Evolutionary conservation across 2,797 vertebrate species (phyloP).

Genomic region (Pagetopsis macropterus): DNA sequence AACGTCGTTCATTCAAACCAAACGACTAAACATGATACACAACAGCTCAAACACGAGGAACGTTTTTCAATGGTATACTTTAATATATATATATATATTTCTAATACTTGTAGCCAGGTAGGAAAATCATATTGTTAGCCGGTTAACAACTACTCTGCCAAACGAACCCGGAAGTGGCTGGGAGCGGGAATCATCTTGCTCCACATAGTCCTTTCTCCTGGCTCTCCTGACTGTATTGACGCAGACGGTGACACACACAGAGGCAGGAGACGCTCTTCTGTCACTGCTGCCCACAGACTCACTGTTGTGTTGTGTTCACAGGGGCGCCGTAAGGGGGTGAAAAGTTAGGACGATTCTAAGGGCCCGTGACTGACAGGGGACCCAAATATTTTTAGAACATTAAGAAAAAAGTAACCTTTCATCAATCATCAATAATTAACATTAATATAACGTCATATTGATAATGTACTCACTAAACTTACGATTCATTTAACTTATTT

Average conservation of each 20-base stretch:
- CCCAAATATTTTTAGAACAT: too few species aligned
- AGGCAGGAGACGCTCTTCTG: slow-evolving; percentile 44
- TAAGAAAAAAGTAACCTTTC: too few species aligned
- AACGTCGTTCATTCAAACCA: neutral
- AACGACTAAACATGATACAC: neutral
- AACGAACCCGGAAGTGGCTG: neutral
- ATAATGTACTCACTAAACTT: too few species aligned
- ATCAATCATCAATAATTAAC: too few species aligned
- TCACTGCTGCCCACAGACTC: slow-evolving; percentile 57
- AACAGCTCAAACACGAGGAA: neutral
- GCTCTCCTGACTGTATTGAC: slow-evolving; percentile 80
- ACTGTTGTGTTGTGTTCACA: slow-evolving; percentile 36
- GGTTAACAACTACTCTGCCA: neutral
- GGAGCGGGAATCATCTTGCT: neutral
- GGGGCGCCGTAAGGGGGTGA: too few species aligned
- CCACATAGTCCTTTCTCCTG: slow-evolving; percentile 25
- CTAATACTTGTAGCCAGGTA: accelerated
- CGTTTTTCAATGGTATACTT: accelerated
- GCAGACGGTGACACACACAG: slow-evolving; percentile 78
- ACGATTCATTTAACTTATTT: too few species aligned
- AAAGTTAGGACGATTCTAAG: too few species aligned
- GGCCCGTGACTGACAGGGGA: too few species aligned
- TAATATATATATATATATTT: neutral
- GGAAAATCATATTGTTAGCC: neutral
- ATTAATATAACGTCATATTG: too few species aligned